Conservation (phyloP, 2,113 vertebrate genomes). For the Brachyhypopomus gauderio region DNA sequence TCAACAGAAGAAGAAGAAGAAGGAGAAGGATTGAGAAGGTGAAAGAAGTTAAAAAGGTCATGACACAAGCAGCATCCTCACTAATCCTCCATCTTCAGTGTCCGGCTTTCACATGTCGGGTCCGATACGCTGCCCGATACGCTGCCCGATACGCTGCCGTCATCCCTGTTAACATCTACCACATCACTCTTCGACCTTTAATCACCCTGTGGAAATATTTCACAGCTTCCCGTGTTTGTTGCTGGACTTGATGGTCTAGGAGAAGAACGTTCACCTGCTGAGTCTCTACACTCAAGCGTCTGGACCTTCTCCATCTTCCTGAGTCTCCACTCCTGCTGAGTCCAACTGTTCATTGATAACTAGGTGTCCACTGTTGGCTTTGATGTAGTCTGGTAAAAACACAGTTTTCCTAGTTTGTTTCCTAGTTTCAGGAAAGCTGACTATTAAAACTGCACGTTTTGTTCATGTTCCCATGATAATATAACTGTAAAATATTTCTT, state of each 20-base stretch:
- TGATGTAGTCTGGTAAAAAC: no score
- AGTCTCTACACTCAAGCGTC: no score
- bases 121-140: background rate
- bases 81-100: background rate
- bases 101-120: background rate
- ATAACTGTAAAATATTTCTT: no score
- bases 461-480: no score
- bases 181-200: background rate
- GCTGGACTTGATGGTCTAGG: background rate
- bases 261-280: background rate
- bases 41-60: no score
- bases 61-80: background rate
- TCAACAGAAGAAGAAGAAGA: constrained; percentile 6
- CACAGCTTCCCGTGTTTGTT: background rate
- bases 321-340: no score
- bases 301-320: no score
- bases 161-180: background rate
- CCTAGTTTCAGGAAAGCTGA: no score
- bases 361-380: no score
- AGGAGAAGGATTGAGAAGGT: constrained; percentile 3
- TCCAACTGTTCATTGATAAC: no score
- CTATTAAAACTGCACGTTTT: no score
- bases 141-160: background rate
- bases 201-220: background rate
- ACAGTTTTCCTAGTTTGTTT: no score